Base-by-base conservation (phyloP, 2,797 vertebrate genomes). In the Pygocentrus nattereri region DNA sequence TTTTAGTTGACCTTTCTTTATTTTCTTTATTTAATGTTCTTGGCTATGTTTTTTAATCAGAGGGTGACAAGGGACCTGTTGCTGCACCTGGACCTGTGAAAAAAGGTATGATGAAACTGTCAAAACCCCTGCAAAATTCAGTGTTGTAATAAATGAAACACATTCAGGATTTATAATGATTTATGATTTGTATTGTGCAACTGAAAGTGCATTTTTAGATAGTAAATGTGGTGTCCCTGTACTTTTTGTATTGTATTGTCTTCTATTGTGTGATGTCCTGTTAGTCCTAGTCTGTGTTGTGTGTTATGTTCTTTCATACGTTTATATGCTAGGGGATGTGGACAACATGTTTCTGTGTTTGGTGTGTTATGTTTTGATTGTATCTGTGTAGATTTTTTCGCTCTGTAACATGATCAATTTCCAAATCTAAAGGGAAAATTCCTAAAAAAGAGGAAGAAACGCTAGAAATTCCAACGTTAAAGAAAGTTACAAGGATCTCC, bases 71-170 rank as follows among this genome's bases (percentile, higher is more conserved):
- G 70, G 94, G 92, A 82, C 97, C 97, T 0, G 95, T 98, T 80
- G 91, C 95, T 72, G 81, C 93, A 72, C 98, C 98, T 2, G 97
- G 96, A 83, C 94, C 96, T 84, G 96, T 95, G 83, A 96, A 96
- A 94, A 99, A 98, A 97, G 98, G 98, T 99, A 97, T 84, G 91
- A 86, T 82, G 79, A 82, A 75, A n/a, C 5, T 12, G 2, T 7
- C 1, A 62, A 58, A 16, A 16, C 21, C 41, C 4, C 21, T 44
- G 18, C 8, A 30, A 8, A 25, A 49, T n/a, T 80, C 34, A 41
- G 34, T 15, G 7, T 47, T 54, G 21, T 18, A 41, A n/a, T 27
- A 4, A 4, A 16, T 13, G 38, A 54, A 31, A 64, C 1, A 64
- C 4, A 31, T 34, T 27, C 2, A 19, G 0, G 25, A 34, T 49